These are phyloP conservation scores for Calameuta idolon DNA, from an alignment of 2,888 invertebrate genomes.

Conservation along the genomic window DNA sequence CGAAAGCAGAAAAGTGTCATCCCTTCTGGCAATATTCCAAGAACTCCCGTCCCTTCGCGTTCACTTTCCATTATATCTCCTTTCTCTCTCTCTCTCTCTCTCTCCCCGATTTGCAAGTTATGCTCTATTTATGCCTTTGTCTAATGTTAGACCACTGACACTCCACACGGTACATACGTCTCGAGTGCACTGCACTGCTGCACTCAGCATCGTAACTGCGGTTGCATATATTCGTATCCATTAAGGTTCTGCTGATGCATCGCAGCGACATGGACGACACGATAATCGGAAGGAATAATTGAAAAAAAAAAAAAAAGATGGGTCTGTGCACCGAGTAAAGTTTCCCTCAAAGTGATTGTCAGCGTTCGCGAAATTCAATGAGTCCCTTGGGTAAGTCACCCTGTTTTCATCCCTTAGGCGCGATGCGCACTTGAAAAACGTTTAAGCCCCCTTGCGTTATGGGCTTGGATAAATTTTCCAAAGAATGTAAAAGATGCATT, in stretches of 20 bases:
- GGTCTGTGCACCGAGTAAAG: neutral
- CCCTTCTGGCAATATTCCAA: neutral
- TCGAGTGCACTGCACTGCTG: conserved; percentile 20
- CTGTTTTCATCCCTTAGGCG: neutral
- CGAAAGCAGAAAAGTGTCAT: neutral
- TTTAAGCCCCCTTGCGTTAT: neutral
- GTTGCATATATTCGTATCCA: neutral
- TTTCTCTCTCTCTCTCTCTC: neutral
- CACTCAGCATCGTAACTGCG: conserved; percentile 3
- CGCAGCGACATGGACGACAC: neutral
- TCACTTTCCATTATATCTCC: neutral
- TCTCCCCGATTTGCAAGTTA: conserved; percentile 53
- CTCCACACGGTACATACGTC: conserved; percentile 10
- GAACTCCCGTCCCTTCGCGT: neutral
- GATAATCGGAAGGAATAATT: neutral
- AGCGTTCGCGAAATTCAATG: neutral
- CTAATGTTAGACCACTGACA: conserved; percentile 54
- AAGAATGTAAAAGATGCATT: neutral
- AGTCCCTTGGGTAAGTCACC: neutral
- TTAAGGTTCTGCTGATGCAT: neutral
- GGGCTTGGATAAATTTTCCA: neutral
- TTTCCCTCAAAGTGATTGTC: neutral
- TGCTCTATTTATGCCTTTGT: conserved; percentile 58
- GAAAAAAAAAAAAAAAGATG: neutral
- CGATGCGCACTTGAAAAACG: neutral